Conservation (phyloP, 2,797 vertebrate species). For the Meriones psammophilus region DNA sequence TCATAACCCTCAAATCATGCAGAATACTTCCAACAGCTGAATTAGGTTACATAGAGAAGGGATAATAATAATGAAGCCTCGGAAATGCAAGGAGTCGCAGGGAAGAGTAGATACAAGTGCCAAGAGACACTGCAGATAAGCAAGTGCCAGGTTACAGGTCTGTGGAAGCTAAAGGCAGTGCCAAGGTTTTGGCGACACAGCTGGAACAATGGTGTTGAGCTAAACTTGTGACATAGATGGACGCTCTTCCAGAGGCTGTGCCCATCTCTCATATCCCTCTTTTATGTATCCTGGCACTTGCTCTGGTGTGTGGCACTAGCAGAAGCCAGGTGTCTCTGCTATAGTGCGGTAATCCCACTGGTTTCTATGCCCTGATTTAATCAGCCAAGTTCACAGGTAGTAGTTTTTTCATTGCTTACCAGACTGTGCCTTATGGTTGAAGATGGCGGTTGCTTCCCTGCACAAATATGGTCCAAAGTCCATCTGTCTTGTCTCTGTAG, state of each 20-base stretch:
- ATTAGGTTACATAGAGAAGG: neutral
- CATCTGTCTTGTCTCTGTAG: no score
- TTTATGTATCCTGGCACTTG: neutral
- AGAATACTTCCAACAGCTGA: neutral
- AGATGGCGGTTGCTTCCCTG: neutral
- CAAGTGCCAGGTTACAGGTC: neutral
- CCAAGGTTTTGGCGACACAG: neutral
- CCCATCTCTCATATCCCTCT: neutral
- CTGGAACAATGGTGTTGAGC: neutral
- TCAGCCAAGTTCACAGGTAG: neutral
- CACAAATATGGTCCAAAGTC: no score
- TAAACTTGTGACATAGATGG: neutral
- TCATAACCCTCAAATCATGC: neutral
- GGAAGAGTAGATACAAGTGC: neutral
- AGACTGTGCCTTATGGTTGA: neutral
- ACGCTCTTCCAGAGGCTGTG: neutral
- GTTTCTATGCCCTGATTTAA: neutral
- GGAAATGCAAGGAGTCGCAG: neutral
- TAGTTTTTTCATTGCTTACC: neutral
- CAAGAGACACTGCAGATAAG: neutral
- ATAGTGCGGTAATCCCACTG: neutral
- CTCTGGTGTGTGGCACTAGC: no score
- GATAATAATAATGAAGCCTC: neutral
- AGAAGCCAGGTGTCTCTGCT: neutral
- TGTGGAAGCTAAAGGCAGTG: neutral